Evolutionary conservation across 2,797 vertebrate species (phyloP).

Genomic region (Eupleurogrammus muticus): DNA sequence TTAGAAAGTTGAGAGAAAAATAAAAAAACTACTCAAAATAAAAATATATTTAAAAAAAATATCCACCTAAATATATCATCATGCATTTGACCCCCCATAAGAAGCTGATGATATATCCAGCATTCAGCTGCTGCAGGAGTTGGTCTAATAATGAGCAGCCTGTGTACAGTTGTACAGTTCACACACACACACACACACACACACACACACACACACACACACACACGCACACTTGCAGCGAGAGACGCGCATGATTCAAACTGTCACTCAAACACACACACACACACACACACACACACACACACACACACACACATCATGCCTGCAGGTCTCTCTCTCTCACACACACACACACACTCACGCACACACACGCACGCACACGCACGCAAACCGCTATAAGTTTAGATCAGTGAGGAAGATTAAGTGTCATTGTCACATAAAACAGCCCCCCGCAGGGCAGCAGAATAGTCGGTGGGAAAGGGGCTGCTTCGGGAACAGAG

Average conservation of each 20-base stretch:
- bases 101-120: not conserved
- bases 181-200: slow-evolving; percentile 55
- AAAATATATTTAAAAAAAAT: slow-evolving; percentile 3
- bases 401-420: slow-evolving; percentile 87
- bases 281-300: slow-evolving; percentile 11
- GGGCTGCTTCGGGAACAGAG: slow-evolving; percentile 86
- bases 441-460: slow-evolving; percentile 88
- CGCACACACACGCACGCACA: slow-evolving; percentile 30
- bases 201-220: not conserved
- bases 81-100: not conserved
- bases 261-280: slow-evolving; percentile 47
- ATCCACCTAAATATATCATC: not conserved
- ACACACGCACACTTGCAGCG: not conserved
- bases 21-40: not conserved
- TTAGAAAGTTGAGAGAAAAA: not conserved
- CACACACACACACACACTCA: slow-evolving; percentile 6
- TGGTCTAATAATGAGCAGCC: not conserved
- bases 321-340: slow-evolving; percentile 15
- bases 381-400: slow-evolving; percentile 44
- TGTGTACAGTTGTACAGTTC: not conserved
- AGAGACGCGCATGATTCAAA: slow-evolving; percentile 26
- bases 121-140: not conserved
- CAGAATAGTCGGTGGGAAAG: slow-evolving; percentile 83
- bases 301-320: slow-evolving; percentile 23
- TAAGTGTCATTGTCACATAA: slow-evolving; percentile 93